Percentiles rank a stretch among this genome's conserved stretches.
phyloP scores from a whole-genome alignment of 2,113 vertebrate genomes.

The Chloropsis hardwickii region DNA sequence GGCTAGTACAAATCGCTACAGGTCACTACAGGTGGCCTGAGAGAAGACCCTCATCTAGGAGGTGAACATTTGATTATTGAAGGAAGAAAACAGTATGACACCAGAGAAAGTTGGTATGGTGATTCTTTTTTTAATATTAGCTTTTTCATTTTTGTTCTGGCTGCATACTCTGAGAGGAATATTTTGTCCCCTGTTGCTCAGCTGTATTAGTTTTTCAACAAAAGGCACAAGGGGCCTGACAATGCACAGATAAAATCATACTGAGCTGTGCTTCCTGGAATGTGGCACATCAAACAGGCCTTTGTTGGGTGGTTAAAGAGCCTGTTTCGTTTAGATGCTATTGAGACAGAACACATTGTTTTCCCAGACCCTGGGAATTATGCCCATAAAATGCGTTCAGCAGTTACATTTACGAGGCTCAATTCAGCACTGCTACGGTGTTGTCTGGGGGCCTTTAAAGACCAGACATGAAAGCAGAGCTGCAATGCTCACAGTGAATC shows the following conservation, averaged over 20 bases:
- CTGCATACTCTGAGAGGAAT: not conserved
- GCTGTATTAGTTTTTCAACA: slow-evolving; percentile 9
- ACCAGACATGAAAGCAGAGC: not conserved
- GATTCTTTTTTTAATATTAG: not conserved
- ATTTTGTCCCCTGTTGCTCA: not conserved
- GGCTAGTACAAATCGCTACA: not conserved
- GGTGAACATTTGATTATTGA: not conserved
- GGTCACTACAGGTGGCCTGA: not conserved
- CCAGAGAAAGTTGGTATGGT: not conserved
- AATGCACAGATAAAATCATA: slow-evolving; percentile 8
- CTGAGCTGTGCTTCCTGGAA: slow-evolving; percentile 53
- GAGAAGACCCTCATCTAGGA: not conserved
- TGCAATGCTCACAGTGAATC: not conserved
- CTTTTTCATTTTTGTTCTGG: not conserved
- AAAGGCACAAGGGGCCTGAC: not conserved
- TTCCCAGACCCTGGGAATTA: slow-evolving; percentile 40
- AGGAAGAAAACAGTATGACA: not conserved
- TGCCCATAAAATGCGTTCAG: not conserved
- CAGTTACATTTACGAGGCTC: not conserved
- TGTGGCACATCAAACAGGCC: slow-evolving; percentile 26
- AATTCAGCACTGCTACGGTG: not conserved
- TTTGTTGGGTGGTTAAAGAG: slow-evolving; percentile 24
- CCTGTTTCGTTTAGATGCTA: not conserved
- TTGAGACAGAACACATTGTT: slow-evolving; percentile 55
- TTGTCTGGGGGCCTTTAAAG: slow-evolving; percentile 30